Base-by-base conservation (phyloP, 2,113 vertebrate species). In the Lepisosteus oculatus region DNA sequence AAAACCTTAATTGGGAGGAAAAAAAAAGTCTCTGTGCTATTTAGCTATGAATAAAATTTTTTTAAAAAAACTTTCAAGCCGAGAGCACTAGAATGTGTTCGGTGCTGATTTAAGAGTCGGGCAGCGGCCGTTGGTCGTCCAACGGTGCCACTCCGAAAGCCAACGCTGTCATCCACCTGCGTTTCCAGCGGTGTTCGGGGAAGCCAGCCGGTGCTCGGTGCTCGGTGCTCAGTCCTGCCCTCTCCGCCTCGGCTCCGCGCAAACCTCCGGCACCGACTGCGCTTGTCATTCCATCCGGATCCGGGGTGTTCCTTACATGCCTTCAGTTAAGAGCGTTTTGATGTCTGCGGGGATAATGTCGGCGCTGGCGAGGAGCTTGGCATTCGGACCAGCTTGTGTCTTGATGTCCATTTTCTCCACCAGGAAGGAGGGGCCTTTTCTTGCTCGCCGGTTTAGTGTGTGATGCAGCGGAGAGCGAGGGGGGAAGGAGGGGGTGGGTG, bases 401-500 rank as follows among this genome's bases (percentile, higher is more conserved):
- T 68, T 72, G 41, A 57, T 57, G 68, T 59, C 62, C 51, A 42
- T 66, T 55, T 56, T 4, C 42, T 70, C 54, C 57, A 12, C 14
- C 13, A 3, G 61, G 54, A 29, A 74, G 73, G 73, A 41, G 67
- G 73, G 65, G 73, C 61, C 61, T 9, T 29, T 43, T 65, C 73
- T 61, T n/a, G 61, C 59, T 64, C 55, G 59, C 72, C 7, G 56
- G 57, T 43, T 68, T 43, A 74, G 76, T 76, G 6, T 66, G 68
- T 61, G 73, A 8, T 0, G 76, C 15, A 9, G 62, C 45, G 55
- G 13, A 57, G 57, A 43, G 43, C 29, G 29, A 29, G 29, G 29
- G 14, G 71, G 66, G 68, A 63, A 68, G 55, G 66, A 74, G 56
- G 47, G 72, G 76, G 74, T 15, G 79, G 79, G 77, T 78, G 76